Evolutionary conservation across 2,113 vertebrate genomes (phyloP).

Genomic region (Speoplatyrhinus poulsoni): DNA sequence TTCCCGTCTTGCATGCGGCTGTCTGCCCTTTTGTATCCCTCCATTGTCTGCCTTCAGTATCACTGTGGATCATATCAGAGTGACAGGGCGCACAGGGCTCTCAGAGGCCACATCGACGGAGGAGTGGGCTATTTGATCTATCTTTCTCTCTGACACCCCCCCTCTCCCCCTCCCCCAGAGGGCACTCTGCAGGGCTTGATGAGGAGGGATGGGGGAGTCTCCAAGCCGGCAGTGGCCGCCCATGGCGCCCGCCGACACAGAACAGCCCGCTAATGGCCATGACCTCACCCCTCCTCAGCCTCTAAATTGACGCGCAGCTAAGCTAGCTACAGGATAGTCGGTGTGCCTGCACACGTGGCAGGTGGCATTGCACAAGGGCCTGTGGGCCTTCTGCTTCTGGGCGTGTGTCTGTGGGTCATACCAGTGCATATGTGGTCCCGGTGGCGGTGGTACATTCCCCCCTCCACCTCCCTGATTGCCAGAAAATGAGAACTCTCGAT

Average conservation of each 20-base stretch:
- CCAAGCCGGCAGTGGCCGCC: conserved; percentile 38
- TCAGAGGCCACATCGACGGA: conserved; percentile 51
- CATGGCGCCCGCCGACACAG: background rate
- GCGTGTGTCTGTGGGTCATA: conserved; percentile 9
- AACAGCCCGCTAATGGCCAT: conserved; percentile 52
- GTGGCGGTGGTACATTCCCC: too few relatives aligned
- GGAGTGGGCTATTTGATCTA: conserved; percentile 48
- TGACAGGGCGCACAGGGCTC: conserved; percentile 34
- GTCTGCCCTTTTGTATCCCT: conserved; percentile 34
- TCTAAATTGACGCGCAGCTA: conserved; percentile 41
- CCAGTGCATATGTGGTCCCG: too few relatives aligned
- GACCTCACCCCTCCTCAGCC: conserved; percentile 34
- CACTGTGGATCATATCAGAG: conserved; percentile 42
- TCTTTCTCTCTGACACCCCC: conserved; percentile 30
- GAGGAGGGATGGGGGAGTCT: conserved; percentile 47
- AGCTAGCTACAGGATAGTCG: background rate
- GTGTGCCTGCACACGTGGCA: conserved; percentile 2
- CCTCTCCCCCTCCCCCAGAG: conserved; percentile 26
- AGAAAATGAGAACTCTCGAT: conserved; percentile 35
- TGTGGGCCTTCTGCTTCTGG: background rate
- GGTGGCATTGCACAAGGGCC: too few relatives aligned
- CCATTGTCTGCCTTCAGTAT: conserved; percentile 37
- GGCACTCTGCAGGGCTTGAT: conserved; percentile 51
- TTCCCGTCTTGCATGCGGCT: conserved; percentile 22
- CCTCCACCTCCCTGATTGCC: conserved; percentile 16